Evolutionary conservation across 1,140 invertebrate genomes (phyloP).

Genomic region (Liolophura sinensis): DNA sequence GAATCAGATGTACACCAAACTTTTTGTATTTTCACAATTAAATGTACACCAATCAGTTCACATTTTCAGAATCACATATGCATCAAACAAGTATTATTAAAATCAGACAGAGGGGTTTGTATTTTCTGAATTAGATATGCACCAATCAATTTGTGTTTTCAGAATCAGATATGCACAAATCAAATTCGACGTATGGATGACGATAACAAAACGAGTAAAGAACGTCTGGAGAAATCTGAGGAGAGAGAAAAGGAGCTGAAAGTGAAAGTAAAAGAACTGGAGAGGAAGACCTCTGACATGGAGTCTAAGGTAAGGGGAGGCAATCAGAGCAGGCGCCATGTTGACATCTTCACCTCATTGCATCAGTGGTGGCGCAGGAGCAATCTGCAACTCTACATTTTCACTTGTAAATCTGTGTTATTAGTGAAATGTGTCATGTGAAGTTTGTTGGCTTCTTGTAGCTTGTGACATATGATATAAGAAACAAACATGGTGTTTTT

Average conservation of each 20-base stretch:
- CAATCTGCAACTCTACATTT: background rate
- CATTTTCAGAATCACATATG: no score
- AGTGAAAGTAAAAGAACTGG: conserved; percentile 79
- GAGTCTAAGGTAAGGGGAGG: conserved; percentile 72
- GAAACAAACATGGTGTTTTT: no score
- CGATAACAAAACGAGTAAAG: conserved; percentile 80
- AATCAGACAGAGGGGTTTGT: no score
- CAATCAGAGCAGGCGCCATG: background rate
- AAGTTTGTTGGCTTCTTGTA: no score
- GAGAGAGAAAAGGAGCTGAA: conserved; percentile 76
- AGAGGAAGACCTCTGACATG: conserved; percentile 84
- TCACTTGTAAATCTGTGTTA: background rate
- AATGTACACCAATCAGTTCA: no score
- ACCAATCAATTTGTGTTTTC: conserved; percentile 4
- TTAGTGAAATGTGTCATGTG: background rate
- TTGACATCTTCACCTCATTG: background rate
- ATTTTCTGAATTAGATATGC: no score
- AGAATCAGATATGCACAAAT: conserved; percentile 93
- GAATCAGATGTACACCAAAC: background rate
- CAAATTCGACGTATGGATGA: conserved; percentile 92
- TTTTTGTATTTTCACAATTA: no score
- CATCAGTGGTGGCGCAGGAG: background rate
- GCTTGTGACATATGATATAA: no score
- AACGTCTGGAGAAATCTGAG: conserved; percentile 74
- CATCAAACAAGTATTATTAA: no score